Conservation (phyloP, 1,140 invertebrate species). For the Drosophila sturtevanti region DNA sequence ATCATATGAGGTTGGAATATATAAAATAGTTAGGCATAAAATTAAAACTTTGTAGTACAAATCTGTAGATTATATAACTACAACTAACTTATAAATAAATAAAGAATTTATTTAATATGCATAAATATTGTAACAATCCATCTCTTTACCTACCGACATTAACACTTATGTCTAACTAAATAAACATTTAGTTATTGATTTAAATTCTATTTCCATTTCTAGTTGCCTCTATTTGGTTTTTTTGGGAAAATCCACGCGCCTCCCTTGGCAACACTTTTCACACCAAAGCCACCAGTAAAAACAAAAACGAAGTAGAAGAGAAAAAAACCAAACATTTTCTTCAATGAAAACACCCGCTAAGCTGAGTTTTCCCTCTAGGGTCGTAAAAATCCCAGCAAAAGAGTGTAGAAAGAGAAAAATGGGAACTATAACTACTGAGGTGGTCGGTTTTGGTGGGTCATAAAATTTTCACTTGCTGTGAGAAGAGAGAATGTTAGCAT, state of each 20-base stretch:
- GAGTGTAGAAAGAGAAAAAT: slow-evolving; percentile 14
- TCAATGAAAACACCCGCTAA: slow-evolving; percentile 51
- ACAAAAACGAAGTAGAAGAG: neutral
- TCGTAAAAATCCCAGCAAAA: slow-evolving; percentile 36
- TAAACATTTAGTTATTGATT: neutral
- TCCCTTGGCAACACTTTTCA: slow-evolving; percentile 22
- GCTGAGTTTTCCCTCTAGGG: slow-evolving; percentile 39
- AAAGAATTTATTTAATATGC: too few species aligned
- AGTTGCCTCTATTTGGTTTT: neutral
- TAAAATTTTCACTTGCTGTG: slow-evolving; percentile 44
- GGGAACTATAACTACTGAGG: slow-evolving; percentile 68
- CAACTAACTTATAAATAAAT: too few species aligned
- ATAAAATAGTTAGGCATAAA: too few species aligned
- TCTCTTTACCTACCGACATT: too few species aligned
- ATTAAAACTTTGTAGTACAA: too few species aligned
- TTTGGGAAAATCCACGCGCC: slow-evolving; percentile 40
- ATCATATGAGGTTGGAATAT: too few species aligned
- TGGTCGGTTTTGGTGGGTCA: slow-evolving; percentile 66
- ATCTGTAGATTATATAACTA: too few species aligned
- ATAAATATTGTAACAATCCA: too few species aligned
- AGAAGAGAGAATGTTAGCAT: slow-evolving; percentile 15
- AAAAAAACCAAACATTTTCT: slow-evolving; percentile 17
- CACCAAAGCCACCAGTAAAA: slow-evolving; percentile 7
- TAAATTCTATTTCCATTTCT: neutral
- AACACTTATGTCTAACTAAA: too few species aligned